Evolutionary conservation across 2,113 vertebrate species (phyloP), one percentile per base, ranked within the genome.

Genomic region (Ophiodon elongatus): DNA sequence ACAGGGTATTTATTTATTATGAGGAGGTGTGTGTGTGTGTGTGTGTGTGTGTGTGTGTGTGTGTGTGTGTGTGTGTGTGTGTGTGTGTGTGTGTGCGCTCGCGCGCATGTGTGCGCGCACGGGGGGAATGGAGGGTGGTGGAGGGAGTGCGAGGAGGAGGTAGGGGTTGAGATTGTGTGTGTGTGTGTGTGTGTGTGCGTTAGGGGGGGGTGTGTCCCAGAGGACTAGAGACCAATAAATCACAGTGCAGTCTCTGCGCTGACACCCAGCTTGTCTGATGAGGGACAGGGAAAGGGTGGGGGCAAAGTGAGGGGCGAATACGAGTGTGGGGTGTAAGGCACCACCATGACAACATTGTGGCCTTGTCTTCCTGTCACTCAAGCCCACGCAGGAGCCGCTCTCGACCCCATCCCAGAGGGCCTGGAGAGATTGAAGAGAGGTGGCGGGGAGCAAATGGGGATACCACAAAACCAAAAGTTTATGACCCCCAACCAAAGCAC

Each of bases 171-270:
- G 62, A 62, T 71, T 64, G 33, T 14, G 70, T 4, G 19, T 10
- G 4, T 6, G 21, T 17, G 41, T 43, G 41, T 43, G 47, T 13
- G 33, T 21, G 70, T 5, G 23, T 15, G 8, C 8, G 14, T 39
- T 15, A 4, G 52, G 56, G 45, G 54, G 37, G 71, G 39, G 74
- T 65, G 75, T 10, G 69, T 90, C 93, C 92, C 88, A 87, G 63
- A 88, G 91, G 93, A 94, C 87, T 72, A 80, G 92, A 92, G 91
- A 92, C 93, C 93, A 92, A 96, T 96, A 95, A 95, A 95, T 95
- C 95, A 95, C 83, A 39, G 80, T 80, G 78, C 93, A 87, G 92
- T 95, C 95, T 94, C 92, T 85, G 86, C 68, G 79, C 88, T 94
- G 95, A 95, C 94, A 94, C 90, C 92, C 86, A 90, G 89, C 90